phyloP scores from a whole-genome alignment of 2,797 vertebrate species.

The Furcifer pardalis region DNA sequence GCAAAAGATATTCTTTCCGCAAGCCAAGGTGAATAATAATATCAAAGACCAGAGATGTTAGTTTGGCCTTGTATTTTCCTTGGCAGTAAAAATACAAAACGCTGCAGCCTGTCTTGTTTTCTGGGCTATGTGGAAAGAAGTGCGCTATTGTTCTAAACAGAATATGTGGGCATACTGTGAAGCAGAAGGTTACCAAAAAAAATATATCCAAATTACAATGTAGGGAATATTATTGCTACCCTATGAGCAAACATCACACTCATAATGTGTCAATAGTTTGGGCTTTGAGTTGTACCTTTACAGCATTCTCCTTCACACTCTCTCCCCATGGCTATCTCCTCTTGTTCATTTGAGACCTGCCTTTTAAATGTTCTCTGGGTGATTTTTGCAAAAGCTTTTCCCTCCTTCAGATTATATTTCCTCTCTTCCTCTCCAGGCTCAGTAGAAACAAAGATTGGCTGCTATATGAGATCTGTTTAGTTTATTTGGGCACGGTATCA shows the following conservation, averaged over 20 bases:
- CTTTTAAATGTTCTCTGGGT: slow-evolving; percentile 68
- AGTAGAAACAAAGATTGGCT: slow-evolving; percentile 64
- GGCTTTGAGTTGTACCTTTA: slow-evolving; percentile 66
- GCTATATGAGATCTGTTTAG: slow-evolving; percentile 70
- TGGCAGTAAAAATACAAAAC: neutral
- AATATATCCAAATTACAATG: slow-evolving; percentile 69
- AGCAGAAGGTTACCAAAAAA: slow-evolving; percentile 53
- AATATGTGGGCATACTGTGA: slow-evolving; percentile 65
- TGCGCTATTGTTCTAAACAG: slow-evolving; percentile 67
- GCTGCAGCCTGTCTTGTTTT: slow-evolving; percentile 11
- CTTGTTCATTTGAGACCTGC: slow-evolving; percentile 60
- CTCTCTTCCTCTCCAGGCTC: slow-evolving; percentile 67
- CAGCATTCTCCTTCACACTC: slow-evolving; percentile 61
- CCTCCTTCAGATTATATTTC: slow-evolving; percentile 64
- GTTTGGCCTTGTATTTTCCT: no score
- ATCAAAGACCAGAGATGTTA: no score
- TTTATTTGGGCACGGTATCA: slow-evolving; percentile 63
- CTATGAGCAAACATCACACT: slow-evolving; percentile 64
- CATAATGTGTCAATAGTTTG: slow-evolving; percentile 65
- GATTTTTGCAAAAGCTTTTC: slow-evolving; percentile 67
- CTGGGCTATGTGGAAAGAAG: slow-evolving; percentile 62
- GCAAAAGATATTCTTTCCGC: neutral
- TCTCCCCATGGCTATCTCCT: neutral
- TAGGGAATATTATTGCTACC: slow-evolving; percentile 66
- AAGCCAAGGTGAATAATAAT: neutral